These are phyloP conservation scores for Xestoiulus laeticollis DNA, from an alignment of 2,888 invertebrate genomes.

Conservation along the genomic window DNA sequence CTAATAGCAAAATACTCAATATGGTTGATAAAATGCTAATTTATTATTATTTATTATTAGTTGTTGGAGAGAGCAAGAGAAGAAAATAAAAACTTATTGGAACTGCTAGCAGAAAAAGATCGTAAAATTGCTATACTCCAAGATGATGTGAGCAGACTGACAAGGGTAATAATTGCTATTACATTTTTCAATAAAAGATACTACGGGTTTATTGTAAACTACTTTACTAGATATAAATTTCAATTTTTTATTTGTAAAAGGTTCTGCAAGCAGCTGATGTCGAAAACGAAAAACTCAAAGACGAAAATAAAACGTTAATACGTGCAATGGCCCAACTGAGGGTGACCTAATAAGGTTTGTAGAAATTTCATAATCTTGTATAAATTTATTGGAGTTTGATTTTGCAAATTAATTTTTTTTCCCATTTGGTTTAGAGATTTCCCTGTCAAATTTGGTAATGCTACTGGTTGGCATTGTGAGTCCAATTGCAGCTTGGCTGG, in stretches of 20 bases:
- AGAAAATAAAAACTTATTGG: slow-evolving; percentile 64
- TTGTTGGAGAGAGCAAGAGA: slow-evolving; percentile 64
- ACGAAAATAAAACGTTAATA: slow-evolving; percentile 64
- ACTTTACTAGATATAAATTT: background rate
- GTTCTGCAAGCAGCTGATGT: slow-evolving; percentile 52
- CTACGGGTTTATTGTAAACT: background rate
- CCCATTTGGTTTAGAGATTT: background rate
- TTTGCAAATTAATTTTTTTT: background rate
- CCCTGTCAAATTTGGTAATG: background rate
- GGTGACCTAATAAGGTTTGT: slow-evolving; percentile 45
- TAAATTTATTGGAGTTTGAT: background rate
- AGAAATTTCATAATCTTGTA: slow-evolving; percentile 2
- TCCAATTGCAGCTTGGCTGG: slow-evolving; percentile 15
- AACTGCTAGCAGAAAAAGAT: slow-evolving; percentile 64
- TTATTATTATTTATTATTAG: slow-evolving; percentile 58
- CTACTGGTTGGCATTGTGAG: slow-evolving; percentile 1
- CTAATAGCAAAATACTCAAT: no score
- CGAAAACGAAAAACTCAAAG: slow-evolving; percentile 63
- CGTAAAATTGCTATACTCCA: slow-evolving; percentile 64
- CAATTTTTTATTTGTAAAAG: slow-evolving; percentile 42
- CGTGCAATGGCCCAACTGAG: slow-evolving; percentile 63
- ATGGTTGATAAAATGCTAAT: no score
- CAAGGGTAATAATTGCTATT: slow-evolving; percentile 61
- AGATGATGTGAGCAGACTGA: slow-evolving; percentile 63
- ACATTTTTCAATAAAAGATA: background rate